A percentile compares a stretch with the other conserved stretches of the same genome.
Evolutionary conservation across 2,797 vertebrate genomes (phyloP).

Genomic region (Danio jaintianensis): DNA sequence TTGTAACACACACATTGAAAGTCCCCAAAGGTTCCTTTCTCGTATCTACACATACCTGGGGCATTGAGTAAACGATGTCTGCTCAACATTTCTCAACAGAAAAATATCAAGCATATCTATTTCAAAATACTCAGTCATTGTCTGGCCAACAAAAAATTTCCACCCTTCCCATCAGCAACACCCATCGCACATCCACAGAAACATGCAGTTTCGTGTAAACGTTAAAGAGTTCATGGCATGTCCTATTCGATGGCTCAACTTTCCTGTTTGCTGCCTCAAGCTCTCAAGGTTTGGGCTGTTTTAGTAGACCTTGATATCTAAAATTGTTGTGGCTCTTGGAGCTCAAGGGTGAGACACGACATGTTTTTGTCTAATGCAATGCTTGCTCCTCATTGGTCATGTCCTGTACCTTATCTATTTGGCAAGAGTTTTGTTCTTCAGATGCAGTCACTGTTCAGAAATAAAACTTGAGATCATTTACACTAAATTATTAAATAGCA

Average conservation of each 20-base stretch:
- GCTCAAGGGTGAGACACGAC: constrained; percentile 20
- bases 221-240: neutral
- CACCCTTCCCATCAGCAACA: constrained; percentile 17
- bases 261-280: neutral
- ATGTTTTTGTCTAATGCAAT: constrained; percentile 49
- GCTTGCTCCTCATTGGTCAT: constrained; percentile 48
- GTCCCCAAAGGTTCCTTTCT: neutral
- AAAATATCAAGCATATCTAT: constrained; percentile 9
- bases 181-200: neutral
- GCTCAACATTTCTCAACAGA: neutral
- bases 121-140: constrained; percentile 23
- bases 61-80: neutral
- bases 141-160: constrained; percentile 13
- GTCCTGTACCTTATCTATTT: constrained; percentile 57
- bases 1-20: neutral
- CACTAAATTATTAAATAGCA: neutral
- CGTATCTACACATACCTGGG: neutral
- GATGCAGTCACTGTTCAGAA: constrained; percentile 1
- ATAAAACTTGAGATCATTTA: neutral
- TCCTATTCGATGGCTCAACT: neutral
- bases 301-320: neutral
- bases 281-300: neutral
- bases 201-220: neutral
- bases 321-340: constrained; percentile 16
- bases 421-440: constrained; percentile 22